Percentiles rank a stretch among this genome's conserved stretches.
Evolutionary conservation across 2,113 vertebrate species (phyloP).

Genomic region (Budorcas taxicolor): DNA sequence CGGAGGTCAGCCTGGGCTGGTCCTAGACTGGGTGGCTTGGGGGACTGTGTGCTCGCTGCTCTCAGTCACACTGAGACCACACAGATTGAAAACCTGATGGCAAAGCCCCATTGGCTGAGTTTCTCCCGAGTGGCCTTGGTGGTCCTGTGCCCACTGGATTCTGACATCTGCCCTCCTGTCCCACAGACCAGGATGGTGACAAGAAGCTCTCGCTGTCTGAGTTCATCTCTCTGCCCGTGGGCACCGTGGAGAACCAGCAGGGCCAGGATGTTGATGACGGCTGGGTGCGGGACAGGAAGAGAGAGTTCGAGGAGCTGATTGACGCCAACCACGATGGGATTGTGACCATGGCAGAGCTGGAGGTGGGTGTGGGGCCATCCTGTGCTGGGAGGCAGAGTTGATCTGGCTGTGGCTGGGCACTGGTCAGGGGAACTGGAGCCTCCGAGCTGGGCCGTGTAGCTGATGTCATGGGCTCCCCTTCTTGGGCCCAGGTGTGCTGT

Average conservation of each 20-base stretch:
- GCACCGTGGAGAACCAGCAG: constrained; percentile 95
- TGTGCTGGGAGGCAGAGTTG: not conserved
- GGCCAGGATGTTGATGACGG: constrained; percentile 94
- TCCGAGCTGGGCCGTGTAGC: not conserved
- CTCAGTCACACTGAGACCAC: not conserved
- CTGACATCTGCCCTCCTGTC: not conserved
- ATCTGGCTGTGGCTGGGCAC: not conserved
- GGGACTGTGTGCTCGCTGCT: not conserved
- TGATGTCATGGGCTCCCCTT: not conserved
- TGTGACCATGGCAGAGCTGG: constrained; percentile 93
- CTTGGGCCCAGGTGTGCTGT: not conserved
- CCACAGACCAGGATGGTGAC: constrained; percentile 90
- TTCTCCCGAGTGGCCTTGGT: not conserved
- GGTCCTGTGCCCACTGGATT: not conserved
- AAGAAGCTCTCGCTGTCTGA: constrained; percentile 91
- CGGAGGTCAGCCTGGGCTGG: accelerated
- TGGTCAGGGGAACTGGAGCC: not conserved
- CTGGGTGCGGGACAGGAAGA: constrained; percentile 93
- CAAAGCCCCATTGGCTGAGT: not conserved
- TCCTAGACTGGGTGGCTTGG: not conserved
- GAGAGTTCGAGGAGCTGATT: constrained; percentile 94
- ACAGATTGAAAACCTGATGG: not conserved
- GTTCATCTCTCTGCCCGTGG: constrained; percentile 93
- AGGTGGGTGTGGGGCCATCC: constrained; percentile 78
- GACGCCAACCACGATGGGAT: constrained; percentile 88